phyloP scores from a whole-genome alignment of 2,888 invertebrate genomes.

The Lagria hirta region DNA sequence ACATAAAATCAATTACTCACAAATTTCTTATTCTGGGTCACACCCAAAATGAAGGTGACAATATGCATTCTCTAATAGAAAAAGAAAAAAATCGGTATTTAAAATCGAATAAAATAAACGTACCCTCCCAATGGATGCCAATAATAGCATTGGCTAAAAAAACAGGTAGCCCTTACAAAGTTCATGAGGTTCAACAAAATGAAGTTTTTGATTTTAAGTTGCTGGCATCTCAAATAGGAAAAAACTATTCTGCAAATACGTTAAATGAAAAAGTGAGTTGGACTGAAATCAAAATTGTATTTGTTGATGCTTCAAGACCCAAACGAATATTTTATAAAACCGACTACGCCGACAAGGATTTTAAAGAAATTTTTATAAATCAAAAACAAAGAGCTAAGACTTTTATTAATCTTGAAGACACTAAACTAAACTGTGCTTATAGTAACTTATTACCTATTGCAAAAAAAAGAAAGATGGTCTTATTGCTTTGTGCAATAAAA shows the following conservation, averaged over 20 bases:
- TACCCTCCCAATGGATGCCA: background rate
- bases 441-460: no score
- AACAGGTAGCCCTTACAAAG: background rate
- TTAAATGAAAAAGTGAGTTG: background rate
- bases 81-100: background rate
- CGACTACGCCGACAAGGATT: no score
- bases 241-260: background rate
- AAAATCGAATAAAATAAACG: background rate
- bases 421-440: no score
- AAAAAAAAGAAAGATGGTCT: no score
- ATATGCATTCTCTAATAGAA: background rate
- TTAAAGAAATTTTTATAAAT: no score
- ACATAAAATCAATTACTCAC: conserved; percentile 2
- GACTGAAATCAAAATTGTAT: no score
- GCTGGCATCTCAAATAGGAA: background rate
- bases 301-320: no score
- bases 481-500: no score
- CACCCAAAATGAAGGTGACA: conserved; percentile 3
- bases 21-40: conserved; percentile 7
- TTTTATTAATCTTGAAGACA: no score
- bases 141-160: background rate
- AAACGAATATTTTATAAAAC: no score
- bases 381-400: no score
- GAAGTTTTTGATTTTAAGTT: conserved; percentile 4
- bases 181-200: background rate